phyloP scores from a whole-genome alignment of 2,113 vertebrate species.

The Corvus moneduloides region DNA sequence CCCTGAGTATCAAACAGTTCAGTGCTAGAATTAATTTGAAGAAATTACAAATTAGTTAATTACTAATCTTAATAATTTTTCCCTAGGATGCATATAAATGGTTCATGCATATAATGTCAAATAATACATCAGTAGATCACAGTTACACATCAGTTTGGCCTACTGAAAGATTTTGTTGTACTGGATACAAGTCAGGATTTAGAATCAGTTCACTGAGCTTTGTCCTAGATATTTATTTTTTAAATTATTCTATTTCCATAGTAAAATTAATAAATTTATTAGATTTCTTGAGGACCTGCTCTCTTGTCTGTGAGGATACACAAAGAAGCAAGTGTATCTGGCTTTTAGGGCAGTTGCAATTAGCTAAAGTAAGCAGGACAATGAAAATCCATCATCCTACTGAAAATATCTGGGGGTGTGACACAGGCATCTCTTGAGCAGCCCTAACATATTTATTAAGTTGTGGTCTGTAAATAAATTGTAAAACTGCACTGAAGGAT shows the following conservation, averaged over 20 bases:
- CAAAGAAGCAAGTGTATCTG: not conserved
- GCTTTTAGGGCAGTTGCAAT: not conserved
- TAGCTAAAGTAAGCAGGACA: not conserved
- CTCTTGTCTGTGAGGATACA: not conserved
- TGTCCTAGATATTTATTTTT: not conserved
- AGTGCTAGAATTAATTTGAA: not conserved
- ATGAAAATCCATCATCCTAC: not conserved
- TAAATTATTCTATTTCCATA: not conserved
- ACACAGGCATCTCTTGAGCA: not conserved
- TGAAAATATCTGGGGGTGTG: not conserved
- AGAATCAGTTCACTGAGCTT: not conserved
- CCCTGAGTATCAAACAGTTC: not conserved
- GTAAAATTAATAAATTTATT: not conserved
- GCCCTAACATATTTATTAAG: not conserved
- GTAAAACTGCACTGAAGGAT: not conserved
- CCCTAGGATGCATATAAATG: not conserved
- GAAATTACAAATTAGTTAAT: not conserved
- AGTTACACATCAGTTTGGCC: not conserved
- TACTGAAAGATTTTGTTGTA: not conserved
- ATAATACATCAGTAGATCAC: not conserved
- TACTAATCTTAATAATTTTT: not conserved
- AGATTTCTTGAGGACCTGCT: not conserved
- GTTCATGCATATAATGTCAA: not conserved
- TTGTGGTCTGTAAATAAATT: not conserved
- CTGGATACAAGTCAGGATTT: not conserved